phyloP scores from a whole-genome alignment of 2,888 invertebrate genomes.

The Nemotelus nigrinus region DNA sequence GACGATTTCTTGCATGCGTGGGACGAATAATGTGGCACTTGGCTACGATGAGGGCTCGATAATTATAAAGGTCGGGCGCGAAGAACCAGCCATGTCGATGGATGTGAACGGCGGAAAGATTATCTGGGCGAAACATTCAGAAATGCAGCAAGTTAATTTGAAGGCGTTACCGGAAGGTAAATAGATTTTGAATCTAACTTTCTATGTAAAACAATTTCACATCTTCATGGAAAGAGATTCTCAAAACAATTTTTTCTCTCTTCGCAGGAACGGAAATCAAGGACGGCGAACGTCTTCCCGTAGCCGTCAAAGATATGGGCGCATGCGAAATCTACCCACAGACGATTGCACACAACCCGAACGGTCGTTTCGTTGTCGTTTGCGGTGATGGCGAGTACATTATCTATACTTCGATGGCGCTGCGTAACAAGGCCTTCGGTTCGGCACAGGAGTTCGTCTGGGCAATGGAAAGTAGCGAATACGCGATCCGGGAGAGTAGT shows the following conservation, averaged over 20 bases:
- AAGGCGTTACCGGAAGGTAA: conserved; percentile 82
- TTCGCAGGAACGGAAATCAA: conserved; percentile 73
- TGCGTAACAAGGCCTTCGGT: conserved; percentile 98
- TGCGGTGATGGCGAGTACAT: conserved; percentile 99
- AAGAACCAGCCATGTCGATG: conserved; percentile 99
- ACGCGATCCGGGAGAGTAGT: conserved; percentile 87
- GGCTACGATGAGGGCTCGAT: conserved; percentile 71
- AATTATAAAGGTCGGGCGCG: conserved; percentile 76
- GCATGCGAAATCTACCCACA: conserved; percentile 99
- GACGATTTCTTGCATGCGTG: conserved; percentile 92
- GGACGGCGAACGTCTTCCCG: conserved; percentile 92
- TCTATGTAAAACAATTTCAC: neutral
- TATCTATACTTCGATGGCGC: conserved; percentile 99
- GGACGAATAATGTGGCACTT: conserved; percentile 95
- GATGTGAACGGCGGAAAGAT: conserved; percentile 98
- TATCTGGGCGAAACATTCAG: conserved; percentile 98
- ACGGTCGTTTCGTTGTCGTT: conserved; percentile 91
- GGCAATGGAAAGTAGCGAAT: conserved; percentile 96
- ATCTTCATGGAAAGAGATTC: neutral
- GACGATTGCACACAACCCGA: conserved; percentile 97
- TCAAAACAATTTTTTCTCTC: neutral
- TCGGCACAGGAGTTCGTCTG: conserved; percentile 99
- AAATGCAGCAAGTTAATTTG: conserved; percentile 95
- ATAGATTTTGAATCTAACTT: neutral
- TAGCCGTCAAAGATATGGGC: conserved; percentile 98